These are phyloP conservation scores for Schizopygopsis malacanthus DNA, from an alignment of 2,797 vertebrate species.

Conservation along the genomic window DNA sequence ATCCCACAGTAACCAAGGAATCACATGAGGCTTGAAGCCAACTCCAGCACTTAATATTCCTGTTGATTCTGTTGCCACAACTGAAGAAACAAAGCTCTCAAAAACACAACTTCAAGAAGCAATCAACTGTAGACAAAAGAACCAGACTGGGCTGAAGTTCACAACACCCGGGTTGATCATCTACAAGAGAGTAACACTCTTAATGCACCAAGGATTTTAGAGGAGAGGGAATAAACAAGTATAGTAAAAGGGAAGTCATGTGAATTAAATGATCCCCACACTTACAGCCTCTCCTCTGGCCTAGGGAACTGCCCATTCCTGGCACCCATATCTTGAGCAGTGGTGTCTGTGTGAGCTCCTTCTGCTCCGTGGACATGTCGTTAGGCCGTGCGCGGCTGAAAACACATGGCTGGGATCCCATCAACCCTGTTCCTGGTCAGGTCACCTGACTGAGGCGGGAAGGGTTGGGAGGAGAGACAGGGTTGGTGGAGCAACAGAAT, in stretches of 20 bases:
- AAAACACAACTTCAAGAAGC: neutral
- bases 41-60: neutral
- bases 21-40: neutral
- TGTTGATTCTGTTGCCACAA: neutral
- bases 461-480: constrained; percentile 43
- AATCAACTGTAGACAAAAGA: neutral
- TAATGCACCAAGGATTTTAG: neutral
- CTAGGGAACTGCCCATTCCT: constrained; percentile 72
- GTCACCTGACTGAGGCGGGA: constrained; percentile 72
- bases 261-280: constrained; percentile 50
- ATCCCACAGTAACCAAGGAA: neutral
- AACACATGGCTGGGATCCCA: constrained; percentile 41
- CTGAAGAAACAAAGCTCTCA: neutral
- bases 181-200: neutral
- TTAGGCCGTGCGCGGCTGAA: neutral
- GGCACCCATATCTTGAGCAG: constrained; percentile 88
- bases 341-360: constrained; percentile 81
- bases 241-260: neutral
- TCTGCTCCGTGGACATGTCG: constrained; percentile 68
- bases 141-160: constrained; percentile 13
- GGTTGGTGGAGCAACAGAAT: constrained; percentile 10
- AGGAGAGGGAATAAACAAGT: neutral
- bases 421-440: constrained; percentile 51
- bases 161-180: constrained; percentile 32
- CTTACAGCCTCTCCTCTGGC: constrained; percentile 85